Evolutionary conservation across 2,113 vertebrate species (phyloP).

Genomic region (Seriola aureovittata): DNA sequence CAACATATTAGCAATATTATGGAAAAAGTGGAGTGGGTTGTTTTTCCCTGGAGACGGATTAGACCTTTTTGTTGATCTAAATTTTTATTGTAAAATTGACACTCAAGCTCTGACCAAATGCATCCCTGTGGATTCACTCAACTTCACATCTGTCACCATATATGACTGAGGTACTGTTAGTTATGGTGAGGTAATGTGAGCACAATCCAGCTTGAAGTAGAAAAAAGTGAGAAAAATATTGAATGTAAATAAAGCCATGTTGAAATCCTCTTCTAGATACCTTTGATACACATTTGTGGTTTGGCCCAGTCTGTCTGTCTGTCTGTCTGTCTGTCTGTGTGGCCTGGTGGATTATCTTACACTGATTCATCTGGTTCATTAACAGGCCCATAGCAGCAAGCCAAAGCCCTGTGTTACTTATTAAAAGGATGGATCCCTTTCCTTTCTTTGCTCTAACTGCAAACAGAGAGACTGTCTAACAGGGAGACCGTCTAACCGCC

Average conservation of each 20-base stretch:
- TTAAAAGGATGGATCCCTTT: constrained; percentile 74
- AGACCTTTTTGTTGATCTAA: not conserved
- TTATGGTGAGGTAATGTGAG: too few species aligned
- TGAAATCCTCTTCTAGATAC: not conserved
- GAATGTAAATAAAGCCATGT: not conserved
- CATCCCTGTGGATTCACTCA: not conserved
- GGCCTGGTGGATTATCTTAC: constrained; percentile 64
- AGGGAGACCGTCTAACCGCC: constrained; percentile 22
- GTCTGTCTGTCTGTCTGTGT: constrained; percentile 33
- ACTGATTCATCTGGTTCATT: constrained; percentile 65
- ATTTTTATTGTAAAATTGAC: not conserved
- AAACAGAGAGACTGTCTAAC: constrained; percentile 41
- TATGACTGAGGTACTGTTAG: too few species aligned
- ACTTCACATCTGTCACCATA: not conserved
- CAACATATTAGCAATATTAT: not conserved
- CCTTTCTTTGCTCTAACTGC: constrained; percentile 64
- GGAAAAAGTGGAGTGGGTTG: too few species aligned
- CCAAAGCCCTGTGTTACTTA: constrained; percentile 72
- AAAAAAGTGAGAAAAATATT: constrained; percentile 10
- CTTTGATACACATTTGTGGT: constrained; percentile 34
- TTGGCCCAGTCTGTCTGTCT: constrained; percentile 33
- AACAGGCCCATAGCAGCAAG: constrained; percentile 41
- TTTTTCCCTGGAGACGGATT: not conserved
- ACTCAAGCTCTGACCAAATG: not conserved
- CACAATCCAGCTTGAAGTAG: not conserved